Evolutionary conservation across 1,140 invertebrate genomes (phyloP), one percentile per base, ranked within the genome.

Genomic region (Drosophila nasuta): DNA sequence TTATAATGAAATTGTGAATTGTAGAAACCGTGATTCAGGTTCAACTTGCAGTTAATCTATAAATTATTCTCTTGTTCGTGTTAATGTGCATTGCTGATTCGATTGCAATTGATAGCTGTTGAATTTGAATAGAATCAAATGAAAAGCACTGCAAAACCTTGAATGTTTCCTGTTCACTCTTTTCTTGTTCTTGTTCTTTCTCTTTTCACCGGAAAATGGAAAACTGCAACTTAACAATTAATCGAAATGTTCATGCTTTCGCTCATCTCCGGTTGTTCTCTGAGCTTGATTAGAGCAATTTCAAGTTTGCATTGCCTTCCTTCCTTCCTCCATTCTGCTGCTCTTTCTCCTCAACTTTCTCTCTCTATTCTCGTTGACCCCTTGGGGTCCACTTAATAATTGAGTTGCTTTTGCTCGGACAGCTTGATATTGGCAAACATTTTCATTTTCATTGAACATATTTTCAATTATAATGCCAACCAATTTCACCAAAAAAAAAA

Each of bases 381-480:
- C 52, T 64, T 17, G 8, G 41, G 30, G 38, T 11, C 46, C 62
- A 58, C 35, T 58, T 72, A 68, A 80, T 87, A 87, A 87, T 87
- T 82, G 77, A 82, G 77, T 77, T 82, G 66, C 54, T 57, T 54
- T 67, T 67, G 52, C 41, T 64, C 57, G 59, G 43, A 59, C 57
- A 46, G 5, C 7, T 28, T 43, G n/a, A 69, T 35, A 65, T 57
- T 81, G 68, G 79, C 69, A 75, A 79, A 77, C 63, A 82, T 68
- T 82, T 80, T 52, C 63, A 80, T 68, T 82, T 77, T 52, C 73
- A 75, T 75, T 25, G 79, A 87, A 73, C 73, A 82, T 82, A 77
- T 80, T 88, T 87, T 79, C 83, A 88, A 87, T 87, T 87, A 87
- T 79, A 54, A 71, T 77, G 56, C 60, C 58, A 63, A 52, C 59